Evolutionary conservation across 1,140 invertebrate species (phyloP).

Genomic region (Cyrtorhinus lividipennis): DNA sequence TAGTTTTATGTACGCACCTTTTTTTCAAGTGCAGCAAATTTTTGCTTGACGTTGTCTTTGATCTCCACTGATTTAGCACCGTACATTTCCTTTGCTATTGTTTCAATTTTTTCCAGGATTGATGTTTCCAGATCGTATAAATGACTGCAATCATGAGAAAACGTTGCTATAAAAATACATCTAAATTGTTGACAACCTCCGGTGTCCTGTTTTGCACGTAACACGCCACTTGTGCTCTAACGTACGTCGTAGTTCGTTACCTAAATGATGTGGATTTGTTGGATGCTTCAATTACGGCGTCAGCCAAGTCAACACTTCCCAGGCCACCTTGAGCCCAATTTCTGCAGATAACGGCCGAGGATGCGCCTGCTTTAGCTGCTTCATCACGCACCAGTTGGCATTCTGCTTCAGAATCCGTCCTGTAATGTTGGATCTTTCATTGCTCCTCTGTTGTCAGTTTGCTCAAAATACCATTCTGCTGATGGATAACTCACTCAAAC

Average conservation of each 20-base stretch:
- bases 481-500: conserved; percentile 53
- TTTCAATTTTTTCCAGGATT: conserved; percentile 78
- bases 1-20: too few relatives aligned
- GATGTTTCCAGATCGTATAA: conserved; percentile 68
- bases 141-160: conserved; percentile 56
- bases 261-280: conserved; percentile 24
- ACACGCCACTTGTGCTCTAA: too few relatives aligned
- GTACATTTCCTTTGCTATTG: conserved; percentile 88
- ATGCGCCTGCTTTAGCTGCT: conserved; percentile 62
- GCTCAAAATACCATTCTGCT: too few relatives aligned
- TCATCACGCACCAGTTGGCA: conserved; percentile 61
- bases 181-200: too few relatives aligned
- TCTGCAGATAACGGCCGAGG: conserved; percentile 68
- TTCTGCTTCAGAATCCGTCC: conserved; percentile 68
- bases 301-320: conserved; percentile 73
- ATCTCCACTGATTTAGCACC: conserved; percentile 76
- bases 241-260: too few relatives aligned
- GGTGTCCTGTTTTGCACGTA: too few relatives aligned
- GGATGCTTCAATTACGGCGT: conserved; percentile 70
- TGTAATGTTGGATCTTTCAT: conserved; percentile 7
- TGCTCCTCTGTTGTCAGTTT: too few relatives aligned
- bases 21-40: too few relatives aligned
- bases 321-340: conserved; percentile 85
- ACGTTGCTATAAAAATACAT: too few relatives aligned
- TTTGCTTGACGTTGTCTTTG: too few relatives aligned